phyloP scores from a whole-genome alignment of 2,797 vertebrate species.

The Anguilla megastoma region DNA sequence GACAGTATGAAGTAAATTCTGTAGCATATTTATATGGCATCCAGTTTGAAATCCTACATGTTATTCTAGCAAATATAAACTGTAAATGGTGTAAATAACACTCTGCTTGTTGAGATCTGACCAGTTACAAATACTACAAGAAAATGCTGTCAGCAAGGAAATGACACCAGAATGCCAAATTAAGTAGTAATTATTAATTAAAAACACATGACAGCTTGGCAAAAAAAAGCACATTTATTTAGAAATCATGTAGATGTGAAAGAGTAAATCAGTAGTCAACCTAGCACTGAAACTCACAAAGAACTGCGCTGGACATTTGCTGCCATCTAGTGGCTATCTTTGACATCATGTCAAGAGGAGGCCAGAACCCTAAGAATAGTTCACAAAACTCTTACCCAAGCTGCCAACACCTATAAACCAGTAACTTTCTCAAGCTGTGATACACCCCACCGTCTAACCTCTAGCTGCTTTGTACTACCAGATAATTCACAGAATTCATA shows the following conservation, averaged over 20 bases:
- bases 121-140: not conserved
- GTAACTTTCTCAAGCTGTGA: constrained; percentile 3
- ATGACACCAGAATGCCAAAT: not conserved
- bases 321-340: constrained; percentile 17
- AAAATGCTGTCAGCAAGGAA: not conserved
- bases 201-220: not conserved
- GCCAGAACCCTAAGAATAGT: not conserved
- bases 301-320: not conserved
- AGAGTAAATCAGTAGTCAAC: not conserved
- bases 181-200: not conserved
- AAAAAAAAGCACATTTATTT: constrained; percentile 12
- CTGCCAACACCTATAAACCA: not conserved
- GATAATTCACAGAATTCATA: constrained; percentile 19
- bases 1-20: not conserved
- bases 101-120: not conserved
- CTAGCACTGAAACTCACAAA: constrained; percentile 40
- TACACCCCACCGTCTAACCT: not conserved
- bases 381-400: not conserved
- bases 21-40: not conserved
- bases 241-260: not conserved
- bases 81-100: not conserved
- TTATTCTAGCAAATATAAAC: not conserved
- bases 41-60: not conserved
- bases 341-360: not conserved
- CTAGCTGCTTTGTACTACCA: constrained; percentile 8